Evolutionary conservation across 1,140 invertebrate species (phyloP), one percentile per base, ranked within the genome.

Genomic region (Brachionus sp.): DNA sequence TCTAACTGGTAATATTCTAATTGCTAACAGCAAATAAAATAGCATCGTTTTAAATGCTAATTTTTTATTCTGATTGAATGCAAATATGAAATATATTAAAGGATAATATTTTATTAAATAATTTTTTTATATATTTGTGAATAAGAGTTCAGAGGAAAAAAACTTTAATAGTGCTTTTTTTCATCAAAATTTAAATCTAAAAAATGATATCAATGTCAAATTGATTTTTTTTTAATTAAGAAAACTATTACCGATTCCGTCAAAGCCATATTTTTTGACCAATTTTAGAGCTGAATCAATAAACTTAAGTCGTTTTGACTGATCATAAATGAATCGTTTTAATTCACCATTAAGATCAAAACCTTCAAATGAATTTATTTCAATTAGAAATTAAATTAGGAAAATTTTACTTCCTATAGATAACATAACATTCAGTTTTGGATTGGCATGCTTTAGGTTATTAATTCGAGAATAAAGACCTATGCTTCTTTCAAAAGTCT

Each of bases 381-480:
- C 9, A 2, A 2, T 6, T 5, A 29, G 5, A 29, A 16, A 5
- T 35, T 37, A 70, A 70, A n/a, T 70, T 37, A 3, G 13, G n/a
- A 50, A 42, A 46, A 46, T 39, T 95, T 95, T 97, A 4, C 57
- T 53, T 75, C 66, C 66, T 12, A 73, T 50, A 35, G 64, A 39
- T 0, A 53, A 5, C 10, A 73, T n/a, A 25, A 83, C 46, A 35
- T 73, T 70, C n/a, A 83, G n/a, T 53, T 50, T 50, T 6, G 66
- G 42, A 37, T 83, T 73, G 1, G 1, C 5, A 16, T 19, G 44
- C 10, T 70, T 70, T 44, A 83, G 35, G 50, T 73, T 57, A 39
- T 39, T 53, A 0, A 83, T 75, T n/a, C 66, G 13, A 0, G n/a
- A 12, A 33, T 66, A 83, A 13, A 35, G 9, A 23, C 82, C 82